Evolutionary conservation across 2,797 vertebrate species (phyloP).

Genomic region (Dipus sagitta): DNA sequence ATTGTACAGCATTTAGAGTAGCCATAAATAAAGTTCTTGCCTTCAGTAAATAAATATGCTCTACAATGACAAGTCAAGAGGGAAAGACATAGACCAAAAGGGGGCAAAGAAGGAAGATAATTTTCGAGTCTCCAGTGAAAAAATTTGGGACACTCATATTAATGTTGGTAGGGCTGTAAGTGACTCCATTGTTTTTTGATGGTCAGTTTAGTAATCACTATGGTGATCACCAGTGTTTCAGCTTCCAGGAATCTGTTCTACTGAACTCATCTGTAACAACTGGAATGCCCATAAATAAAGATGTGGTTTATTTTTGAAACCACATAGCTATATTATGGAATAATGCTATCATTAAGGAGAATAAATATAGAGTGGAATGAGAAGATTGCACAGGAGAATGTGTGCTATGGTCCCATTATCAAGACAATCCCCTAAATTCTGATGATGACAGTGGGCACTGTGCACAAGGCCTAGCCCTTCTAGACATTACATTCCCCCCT

Average conservation of each 20-base stretch:
- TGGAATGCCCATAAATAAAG: background rate
- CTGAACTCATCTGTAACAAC: background rate
- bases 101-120: background rate
- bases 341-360: background rate
- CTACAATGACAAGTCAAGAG: background rate
- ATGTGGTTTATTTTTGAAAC: constrained; percentile 26
- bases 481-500: background rate
- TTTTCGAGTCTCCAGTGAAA: background rate
- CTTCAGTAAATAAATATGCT: background rate
- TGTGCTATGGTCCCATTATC: background rate
- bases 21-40: background rate
- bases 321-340: background rate
- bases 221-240: constrained; percentile 27
- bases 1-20: background rate
- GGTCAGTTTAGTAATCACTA: background rate
- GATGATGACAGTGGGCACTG: no score
- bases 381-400: background rate
- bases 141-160: background rate
- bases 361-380: background rate
- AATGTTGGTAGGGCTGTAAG: background rate
- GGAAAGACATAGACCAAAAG: background rate
- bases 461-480: rapidly evolving
- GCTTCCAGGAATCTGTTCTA: background rate
- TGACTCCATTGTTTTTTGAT: background rate
- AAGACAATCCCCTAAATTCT: background rate